Evolutionary conservation across 2,797 vertebrate genomes (phyloP).

Genomic region (Carduelis carduelis): DNA sequence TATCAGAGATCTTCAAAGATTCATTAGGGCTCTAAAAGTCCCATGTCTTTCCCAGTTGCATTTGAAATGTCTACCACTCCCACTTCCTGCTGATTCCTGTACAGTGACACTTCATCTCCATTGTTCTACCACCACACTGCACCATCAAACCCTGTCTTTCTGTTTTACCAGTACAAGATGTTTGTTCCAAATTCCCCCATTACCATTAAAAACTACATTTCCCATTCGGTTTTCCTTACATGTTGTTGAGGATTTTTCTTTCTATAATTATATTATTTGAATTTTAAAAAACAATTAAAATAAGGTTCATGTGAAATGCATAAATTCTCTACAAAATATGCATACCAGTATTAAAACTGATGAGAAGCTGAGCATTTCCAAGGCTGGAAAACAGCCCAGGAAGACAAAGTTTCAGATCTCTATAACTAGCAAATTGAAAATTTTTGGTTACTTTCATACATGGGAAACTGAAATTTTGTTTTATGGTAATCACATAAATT

Average conservation of each 20-base stretch:
- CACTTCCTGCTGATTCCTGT: not conserved
- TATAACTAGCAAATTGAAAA: not conserved
- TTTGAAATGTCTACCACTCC: not conserved
- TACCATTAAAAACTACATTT: not conserved
- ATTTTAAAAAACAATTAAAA: not conserved
- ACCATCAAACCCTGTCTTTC: not conserved
- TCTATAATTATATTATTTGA: not conserved
- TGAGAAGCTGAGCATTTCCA: not conserved
- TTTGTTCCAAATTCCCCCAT: not conserved
- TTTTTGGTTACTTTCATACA: not conserved
- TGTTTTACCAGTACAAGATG: not conserved
- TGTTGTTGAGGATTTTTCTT: not conserved
- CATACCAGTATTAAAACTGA: not conserved
- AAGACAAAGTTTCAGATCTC: not conserved
- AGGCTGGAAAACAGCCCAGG: not conserved
- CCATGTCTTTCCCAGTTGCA: not conserved
- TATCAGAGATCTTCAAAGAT: not conserved
- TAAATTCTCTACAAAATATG: not conserved
- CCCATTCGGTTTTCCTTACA: not conserved
- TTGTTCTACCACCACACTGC: rapidly evolving
- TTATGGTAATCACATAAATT: not conserved
- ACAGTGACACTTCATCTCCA: not conserved
- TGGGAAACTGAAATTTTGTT: not conserved
- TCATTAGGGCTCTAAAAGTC: not conserved
- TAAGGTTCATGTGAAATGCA: not conserved